Evolutionary conservation across 2,888 invertebrate species (phyloP).

Genomic region (Ditula angustiorana): DNA sequence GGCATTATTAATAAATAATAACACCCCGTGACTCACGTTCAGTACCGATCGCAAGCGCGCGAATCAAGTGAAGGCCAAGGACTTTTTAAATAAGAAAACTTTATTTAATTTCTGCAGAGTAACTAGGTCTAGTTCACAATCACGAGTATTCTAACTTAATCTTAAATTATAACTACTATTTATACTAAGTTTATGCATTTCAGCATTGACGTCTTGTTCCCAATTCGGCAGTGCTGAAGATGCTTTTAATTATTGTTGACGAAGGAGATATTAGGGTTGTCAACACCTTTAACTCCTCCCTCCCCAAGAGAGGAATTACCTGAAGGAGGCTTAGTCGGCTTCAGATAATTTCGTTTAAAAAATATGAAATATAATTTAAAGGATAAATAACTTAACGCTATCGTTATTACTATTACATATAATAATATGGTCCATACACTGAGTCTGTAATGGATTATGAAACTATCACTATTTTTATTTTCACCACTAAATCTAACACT

Average conservation of each 20-base stretch:
- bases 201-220: no score
- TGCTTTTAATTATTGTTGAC: no score
- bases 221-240: no score
- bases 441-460: neutral
- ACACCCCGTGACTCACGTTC: neutral
- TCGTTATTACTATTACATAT: neutral
- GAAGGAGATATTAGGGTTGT: no score
- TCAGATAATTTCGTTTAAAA: conserved; percentile 12
- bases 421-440: conserved; percentile 4
- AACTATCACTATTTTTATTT: neutral
- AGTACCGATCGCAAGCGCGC: neutral
- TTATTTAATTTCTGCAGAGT: no score
- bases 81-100: no score
- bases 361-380: conserved; percentile 4
- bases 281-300: conserved; percentile 20
- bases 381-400: neutral
- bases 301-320: conserved; percentile 13
- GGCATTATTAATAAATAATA: conserved; percentile 14
- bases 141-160: no score
- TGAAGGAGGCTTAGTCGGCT: conserved; percentile 2
- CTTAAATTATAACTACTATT: no score
- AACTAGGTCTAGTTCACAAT: no score
- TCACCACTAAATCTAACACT: neutral
- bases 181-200: no score
- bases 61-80: no score